These are phyloP conservation scores for Megastigmus dorsalis DNA, from an alignment of 2,888 invertebrate genomes.

Conservation along the genomic window DNA sequence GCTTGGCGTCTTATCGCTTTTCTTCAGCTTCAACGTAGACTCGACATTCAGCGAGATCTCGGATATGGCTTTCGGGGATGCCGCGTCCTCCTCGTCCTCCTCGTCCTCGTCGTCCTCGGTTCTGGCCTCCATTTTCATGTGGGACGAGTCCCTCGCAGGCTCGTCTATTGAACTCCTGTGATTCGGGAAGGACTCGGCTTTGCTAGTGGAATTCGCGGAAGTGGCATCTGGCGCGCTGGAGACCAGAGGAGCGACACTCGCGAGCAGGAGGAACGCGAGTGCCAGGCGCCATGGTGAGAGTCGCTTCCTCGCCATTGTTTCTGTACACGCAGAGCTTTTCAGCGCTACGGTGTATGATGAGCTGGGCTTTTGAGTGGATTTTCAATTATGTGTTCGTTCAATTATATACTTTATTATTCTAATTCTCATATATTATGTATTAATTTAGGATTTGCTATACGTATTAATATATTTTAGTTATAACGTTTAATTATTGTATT, in stretches of 20 bases:
- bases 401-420: no score
- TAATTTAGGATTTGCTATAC: no score
- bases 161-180: not conserved
- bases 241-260: not conserved
- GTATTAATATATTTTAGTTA: no score
- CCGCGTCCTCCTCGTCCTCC: not conserved
- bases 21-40: slow-evolving; percentile 22
- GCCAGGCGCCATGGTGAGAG: not conserved
- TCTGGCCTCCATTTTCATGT: slow-evolving; percentile 15
- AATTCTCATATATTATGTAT: no score
- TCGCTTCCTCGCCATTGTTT: not conserved
- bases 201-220: not conserved
- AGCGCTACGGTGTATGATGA: no score
- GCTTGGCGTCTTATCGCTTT: not conserved
- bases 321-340: not conserved
- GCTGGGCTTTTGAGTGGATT: no score
- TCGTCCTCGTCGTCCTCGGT: not conserved
- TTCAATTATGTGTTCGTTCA: no score
- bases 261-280: not conserved
- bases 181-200: not conserved
- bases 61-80: not conserved
- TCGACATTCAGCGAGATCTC: slow-evolving; percentile 21
- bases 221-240: not conserved
- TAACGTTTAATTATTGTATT: no score
- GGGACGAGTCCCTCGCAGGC: not conserved